A percentile compares a stretch with the other conserved stretches of the same genome.
Evolutionary conservation across 2,797 vertebrate species (phyloP).

Genomic region (Glossophaga mutica): DNA sequence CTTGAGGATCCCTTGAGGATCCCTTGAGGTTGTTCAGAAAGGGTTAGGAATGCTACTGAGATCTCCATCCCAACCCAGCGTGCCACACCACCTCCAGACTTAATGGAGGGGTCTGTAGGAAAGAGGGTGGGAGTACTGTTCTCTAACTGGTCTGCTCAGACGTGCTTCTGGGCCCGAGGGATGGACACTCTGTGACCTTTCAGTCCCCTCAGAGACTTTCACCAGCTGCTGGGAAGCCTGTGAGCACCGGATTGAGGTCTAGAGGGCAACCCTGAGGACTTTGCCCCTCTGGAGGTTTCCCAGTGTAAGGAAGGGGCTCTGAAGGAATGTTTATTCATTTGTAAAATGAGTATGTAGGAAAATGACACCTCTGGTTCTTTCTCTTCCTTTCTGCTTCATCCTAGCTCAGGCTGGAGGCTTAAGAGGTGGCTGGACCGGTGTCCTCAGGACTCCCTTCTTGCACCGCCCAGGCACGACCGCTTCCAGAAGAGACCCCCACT

Average conservation of each 20-base stretch:
- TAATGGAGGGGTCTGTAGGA: background rate
- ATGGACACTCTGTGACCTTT: background rate
- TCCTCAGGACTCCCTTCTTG: background rate
- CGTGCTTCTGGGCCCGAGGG: background rate
- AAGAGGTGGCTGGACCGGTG: background rate
- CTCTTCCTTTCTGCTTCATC: background rate
- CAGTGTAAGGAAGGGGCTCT: too few species aligned
- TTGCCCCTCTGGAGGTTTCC: background rate
- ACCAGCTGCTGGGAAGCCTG: background rate
- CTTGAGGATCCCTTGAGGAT: too few species aligned
- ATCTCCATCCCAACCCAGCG: background rate
- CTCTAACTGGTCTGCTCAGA: background rate
- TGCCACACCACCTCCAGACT: background rate
- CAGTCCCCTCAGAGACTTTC: background rate
- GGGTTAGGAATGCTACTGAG: background rate
- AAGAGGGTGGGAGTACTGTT: background rate
- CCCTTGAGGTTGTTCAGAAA: background rate
- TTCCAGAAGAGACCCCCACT: background rate
- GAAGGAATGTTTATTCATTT: background rate
- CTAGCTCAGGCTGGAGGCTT: background rate
- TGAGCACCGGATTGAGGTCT: background rate
- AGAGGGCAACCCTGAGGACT: background rate
- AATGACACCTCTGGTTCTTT: background rate
- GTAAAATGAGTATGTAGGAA: background rate
- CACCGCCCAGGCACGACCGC: rapidly evolving